Base-by-base conservation (phyloP, 2,113 vertebrate genomes). In the Meriones unguiculatus region DNA sequence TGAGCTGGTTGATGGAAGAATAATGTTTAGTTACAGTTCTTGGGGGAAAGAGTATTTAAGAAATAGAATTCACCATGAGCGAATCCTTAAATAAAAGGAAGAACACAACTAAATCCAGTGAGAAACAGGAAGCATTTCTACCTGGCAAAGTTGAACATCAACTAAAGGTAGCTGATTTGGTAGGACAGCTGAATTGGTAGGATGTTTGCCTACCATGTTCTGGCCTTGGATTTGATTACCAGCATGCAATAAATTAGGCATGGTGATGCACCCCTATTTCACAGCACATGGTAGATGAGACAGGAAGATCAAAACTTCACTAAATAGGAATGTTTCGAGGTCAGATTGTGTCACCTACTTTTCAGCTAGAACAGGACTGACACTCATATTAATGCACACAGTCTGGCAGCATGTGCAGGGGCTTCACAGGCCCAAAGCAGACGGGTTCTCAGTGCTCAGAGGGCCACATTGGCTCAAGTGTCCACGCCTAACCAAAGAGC, bases 11-110 rank as follows among this genome's bases (percentile, higher is more conserved):
- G 57, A 90, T 86, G 52, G 30, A 95, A 96, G 64, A 87, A 91
- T 62, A 32, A 92, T 50, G 70, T 91, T 89, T 12, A 82, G 18
- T 82, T 22, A 28, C n/a, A 72, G 52, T 97, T 95, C 70, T 72
- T 90, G 32, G 89, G 2, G 32, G 6, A 77, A 91, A 41, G 35
- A 28, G 0, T 59, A 94, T n/a, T 94, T 92, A 92, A 89, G 50
- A 78, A 91, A 70, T 20, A 81, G 38, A 96, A 94, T 90, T 91
- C n/a, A 50, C 28, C 38, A 67, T 32, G 18, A 94, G 3, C 2
- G 69, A 73, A 82, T 76, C 78, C 9, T 67, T 70, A 88, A 70
- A n/a, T 13, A 80, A n/a, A 22, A 38, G 62, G 52, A 87, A 87
- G 28, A 73, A 30, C 2, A 95, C 73, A 75, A 20, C 24, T 90